phyloP scores from a whole-genome alignment of 2,113 vertebrate genomes.

The Dromiciops gliroides region DNA sequence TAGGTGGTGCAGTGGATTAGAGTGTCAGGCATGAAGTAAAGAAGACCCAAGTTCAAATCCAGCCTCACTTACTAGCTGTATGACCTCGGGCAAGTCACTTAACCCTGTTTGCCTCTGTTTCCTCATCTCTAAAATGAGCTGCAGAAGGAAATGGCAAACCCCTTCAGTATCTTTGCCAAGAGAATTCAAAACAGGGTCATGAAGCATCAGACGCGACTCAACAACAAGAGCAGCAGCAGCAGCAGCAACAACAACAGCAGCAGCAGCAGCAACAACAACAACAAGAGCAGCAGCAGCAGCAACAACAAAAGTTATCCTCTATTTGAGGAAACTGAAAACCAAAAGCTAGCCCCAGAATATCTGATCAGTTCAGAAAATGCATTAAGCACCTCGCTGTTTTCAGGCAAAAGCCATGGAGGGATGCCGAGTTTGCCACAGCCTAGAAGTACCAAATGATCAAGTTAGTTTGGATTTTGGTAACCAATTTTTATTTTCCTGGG shows the following conservation, averaged over 20 bases:
- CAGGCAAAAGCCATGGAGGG: slow-evolving; percentile 1
- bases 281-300: not conserved
- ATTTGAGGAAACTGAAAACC: slow-evolving; percentile 19
- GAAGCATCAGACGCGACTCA: not conserved
- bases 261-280: too few species aligned
- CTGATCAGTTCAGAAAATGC: not conserved
- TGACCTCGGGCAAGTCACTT: not conserved
- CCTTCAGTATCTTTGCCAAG: not conserved
- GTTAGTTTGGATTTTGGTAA: not conserved
- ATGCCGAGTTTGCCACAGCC: not conserved
- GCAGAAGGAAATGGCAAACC: too few species aligned
- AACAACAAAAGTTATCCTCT: slow-evolving; percentile 16
- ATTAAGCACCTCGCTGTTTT: not conserved
- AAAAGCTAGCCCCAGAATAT: not conserved
- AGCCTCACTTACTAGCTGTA: not conserved
- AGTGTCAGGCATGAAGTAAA: not conserved
- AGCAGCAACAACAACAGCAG: not conserved
- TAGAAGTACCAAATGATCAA: not conserved
- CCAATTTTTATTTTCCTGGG: not conserved
- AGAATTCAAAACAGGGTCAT: not conserved
- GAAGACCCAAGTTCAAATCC: not conserved
- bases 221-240: too few species aligned
- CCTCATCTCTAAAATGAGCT: not conserved
- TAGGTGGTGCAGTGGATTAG: not conserved
- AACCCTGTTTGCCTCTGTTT: not conserved